Evolutionary conservation across 2,888 invertebrate species (phyloP).

Genomic region (Beris chalybata): DNA sequence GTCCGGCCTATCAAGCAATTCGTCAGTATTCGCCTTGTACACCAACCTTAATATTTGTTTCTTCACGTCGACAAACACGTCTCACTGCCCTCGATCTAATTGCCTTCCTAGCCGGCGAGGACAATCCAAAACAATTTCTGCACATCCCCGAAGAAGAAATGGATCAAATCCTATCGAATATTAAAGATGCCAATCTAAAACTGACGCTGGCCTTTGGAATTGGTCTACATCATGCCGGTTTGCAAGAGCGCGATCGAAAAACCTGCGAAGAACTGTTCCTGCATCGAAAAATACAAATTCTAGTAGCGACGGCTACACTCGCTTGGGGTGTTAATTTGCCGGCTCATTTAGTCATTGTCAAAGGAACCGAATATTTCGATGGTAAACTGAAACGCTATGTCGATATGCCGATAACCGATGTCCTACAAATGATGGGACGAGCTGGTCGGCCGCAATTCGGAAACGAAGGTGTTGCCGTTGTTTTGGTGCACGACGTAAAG

Average conservation of each 20-base stretch:
- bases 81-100: constrained; percentile 95
- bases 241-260: constrained; percentile 88
- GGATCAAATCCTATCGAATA: constrained; percentile 71
- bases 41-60: constrained; percentile 92
- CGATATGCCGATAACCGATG: constrained; percentile 99
- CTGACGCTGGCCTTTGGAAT: constrained; percentile 95
- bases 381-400: constrained; percentile 95
- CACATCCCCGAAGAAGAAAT: constrained; percentile 84
- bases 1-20: constrained; percentile 95
- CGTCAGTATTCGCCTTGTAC: constrained; percentile 88
- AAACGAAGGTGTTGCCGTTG: constrained; percentile 85
- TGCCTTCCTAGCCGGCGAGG: constrained; percentile 85
- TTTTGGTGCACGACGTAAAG: constrained; percentile 92
- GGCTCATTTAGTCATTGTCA: constrained; percentile 96
- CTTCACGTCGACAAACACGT: constrained; percentile 94
- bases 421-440: constrained; percentile 99
- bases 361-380: constrained; percentile 98
- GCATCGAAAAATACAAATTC: constrained; percentile 92
- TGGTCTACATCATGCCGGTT: constrained; percentile 97
- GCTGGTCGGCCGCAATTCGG: constrained; percentile 98
- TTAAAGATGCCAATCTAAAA: constrained; percentile 87
- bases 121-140: constrained; percentile 93
- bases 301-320: constrained; percentile 94
- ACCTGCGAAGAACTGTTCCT: constrained; percentile 93
- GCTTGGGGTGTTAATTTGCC: constrained; percentile 99